These are phyloP conservation scores for Harpagus bidentatus DNA, from an alignment of 2,113 vertebrate species.

Conservation along the genomic window DNA sequence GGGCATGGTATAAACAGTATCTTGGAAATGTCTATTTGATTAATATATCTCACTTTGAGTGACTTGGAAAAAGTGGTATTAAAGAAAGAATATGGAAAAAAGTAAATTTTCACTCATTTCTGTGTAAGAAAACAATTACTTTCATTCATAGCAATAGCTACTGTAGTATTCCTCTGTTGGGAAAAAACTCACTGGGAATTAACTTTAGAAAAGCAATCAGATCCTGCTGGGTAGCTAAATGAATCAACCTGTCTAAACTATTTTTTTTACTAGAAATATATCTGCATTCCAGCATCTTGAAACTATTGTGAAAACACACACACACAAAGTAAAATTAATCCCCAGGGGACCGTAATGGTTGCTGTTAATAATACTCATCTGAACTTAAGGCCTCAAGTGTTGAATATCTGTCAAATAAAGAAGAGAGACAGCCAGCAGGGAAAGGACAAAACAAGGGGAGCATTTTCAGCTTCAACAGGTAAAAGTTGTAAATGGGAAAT, in stretches of 20 bases:
- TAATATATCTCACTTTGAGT: not conserved
- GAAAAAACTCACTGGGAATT: slow-evolving; percentile 54
- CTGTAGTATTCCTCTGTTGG: not conserved
- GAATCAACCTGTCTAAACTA: slow-evolving; percentile 68
- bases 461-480: slow-evolving; percentile 59
- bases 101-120: not conserved
- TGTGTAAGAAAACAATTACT: not conserved
- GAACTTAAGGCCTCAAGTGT: slow-evolving; percentile 45
- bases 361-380: slow-evolving; percentile 62
- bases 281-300: slow-evolving; percentile 67
- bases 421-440: slow-evolving; percentile 21
- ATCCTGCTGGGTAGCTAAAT: slow-evolving; percentile 62
- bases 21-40: not conserved
- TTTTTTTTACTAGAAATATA: slow-evolving; percentile 57
- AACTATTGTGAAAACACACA: slow-evolving; percentile 57
- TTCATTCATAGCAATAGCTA: not conserved
- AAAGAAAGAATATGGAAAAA: not conserved
- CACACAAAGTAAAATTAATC: slow-evolving; percentile 58
- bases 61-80: not conserved
- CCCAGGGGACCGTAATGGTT: slow-evolving; percentile 48
- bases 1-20: not conserved
- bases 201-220: slow-evolving; percentile 64
- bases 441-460: slow-evolving; percentile 6
- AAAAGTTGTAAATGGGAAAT: slow-evolving; percentile 61
- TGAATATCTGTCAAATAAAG: slow-evolving; percentile 61